These are phyloP conservation scores for Lethenteron reissneri DNA, from an alignment of 2,113 vertebrate species.

Conservation along the genomic window DNA sequence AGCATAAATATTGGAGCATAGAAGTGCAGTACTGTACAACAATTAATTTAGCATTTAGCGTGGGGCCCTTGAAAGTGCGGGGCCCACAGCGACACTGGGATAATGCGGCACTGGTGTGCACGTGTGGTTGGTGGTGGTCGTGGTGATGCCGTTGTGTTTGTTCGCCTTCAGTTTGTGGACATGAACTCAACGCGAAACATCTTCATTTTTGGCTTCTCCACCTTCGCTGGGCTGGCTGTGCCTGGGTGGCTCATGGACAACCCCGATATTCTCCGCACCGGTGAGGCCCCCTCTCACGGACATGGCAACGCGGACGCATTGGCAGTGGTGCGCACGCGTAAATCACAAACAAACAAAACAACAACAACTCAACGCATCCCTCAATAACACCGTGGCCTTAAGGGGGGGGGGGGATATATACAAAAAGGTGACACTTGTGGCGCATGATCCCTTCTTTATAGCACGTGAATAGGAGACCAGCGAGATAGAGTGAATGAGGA, in stretches of 20 bases:
- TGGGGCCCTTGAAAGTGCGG: no score
- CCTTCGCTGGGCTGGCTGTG: conserved; percentile 53
- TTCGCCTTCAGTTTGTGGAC: conserved; percentile 41
- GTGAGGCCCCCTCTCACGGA: conserved; percentile 20
- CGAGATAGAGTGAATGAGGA: no score
- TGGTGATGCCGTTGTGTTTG: conserved; percentile 9
- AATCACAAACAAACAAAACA: neutral
- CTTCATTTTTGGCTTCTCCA: conserved; percentile 84
- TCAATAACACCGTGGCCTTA: neutral
- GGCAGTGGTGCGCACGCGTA: neutral
- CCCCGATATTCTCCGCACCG: conserved; percentile 33
- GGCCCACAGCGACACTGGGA: no score
- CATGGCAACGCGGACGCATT: neutral
- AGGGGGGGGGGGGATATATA: no score
- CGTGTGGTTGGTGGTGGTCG: no score
- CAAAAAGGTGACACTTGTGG: no score
- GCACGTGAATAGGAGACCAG: no score
- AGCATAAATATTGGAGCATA: no score
- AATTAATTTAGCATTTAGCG: no score
- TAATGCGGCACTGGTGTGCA: no score
- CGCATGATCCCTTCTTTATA: no score
- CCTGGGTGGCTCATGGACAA: conserved; percentile 66
- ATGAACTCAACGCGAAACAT: conserved; percentile 92
- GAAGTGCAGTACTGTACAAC: no score
- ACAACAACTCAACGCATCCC: neutral